Base-by-base conservation (phyloP, 2,888 invertebrate species). In the Deladenus siricidicola region DNA sequence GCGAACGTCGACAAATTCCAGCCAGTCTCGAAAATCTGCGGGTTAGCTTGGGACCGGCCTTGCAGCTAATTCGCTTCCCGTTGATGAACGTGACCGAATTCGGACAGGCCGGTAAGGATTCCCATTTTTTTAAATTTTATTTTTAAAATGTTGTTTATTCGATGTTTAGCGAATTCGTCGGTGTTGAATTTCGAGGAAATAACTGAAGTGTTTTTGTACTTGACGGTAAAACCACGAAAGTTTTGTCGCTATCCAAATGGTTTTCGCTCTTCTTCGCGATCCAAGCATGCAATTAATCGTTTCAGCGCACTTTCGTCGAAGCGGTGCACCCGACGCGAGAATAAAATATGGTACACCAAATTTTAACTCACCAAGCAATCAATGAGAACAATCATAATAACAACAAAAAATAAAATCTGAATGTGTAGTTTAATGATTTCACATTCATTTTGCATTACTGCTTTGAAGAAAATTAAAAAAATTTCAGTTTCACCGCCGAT, bases 61-160 rank as follows among this genome's bases (percentile, higher is more conserved):
- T 68, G 42, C 56, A 61, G 30, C 50, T 71, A 19, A 68, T 68
- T 30, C 60, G 68, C 6, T 68, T 71, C 26, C 70, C 68, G 3
- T 44, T 63, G 21, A 70, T 68, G 70, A 60, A 63, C 34, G 68
- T 71, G 2, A 53, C 60, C 42, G 68, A 71, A 48, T 71, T 68
- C 29, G 68, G 68, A 6, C 51, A 62, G 21, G 68, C 67, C n/a
- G 63, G 63, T 63, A 44, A 28, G 47, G 19, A 19, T 47, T 47
- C 8, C 8, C 10, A n/a, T n/a, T n/a, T n/a, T n/a, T n/a, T n/a
- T n/a, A n/a, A n/a, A n/a, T n/a, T 19, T 19, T 14, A 14, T 10
- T 8, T 19, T 14, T 19, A 14, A 8, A 8, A 19, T 47, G 8
- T 62, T 55, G 28, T 23, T 24, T 4, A 58, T 19, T 39, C 6